phyloP scores from a whole-genome alignment of 2,797 vertebrate genomes.

The Molothrus aeneus region DNA sequence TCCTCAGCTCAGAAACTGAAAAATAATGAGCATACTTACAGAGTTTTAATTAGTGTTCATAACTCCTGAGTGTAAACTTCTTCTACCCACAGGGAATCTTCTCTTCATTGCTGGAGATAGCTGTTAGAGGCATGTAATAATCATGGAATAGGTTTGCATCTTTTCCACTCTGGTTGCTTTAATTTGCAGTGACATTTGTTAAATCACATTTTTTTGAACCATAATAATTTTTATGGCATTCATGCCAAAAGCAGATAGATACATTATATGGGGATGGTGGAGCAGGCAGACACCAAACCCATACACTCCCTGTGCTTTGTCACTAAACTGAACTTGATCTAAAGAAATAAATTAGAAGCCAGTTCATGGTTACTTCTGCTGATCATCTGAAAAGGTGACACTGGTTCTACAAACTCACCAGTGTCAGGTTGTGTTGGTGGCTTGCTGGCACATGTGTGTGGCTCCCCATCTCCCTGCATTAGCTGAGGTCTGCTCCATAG shows the following conservation, averaged over 20 bases:
- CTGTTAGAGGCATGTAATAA: background rate
- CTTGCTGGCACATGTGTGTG: background rate
- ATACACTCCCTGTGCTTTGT: background rate
- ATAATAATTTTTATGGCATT: background rate
- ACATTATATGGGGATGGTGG: background rate
- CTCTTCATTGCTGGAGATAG: background rate
- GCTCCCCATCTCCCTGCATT: background rate
- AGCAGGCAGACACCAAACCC: background rate
- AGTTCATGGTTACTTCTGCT: background rate
- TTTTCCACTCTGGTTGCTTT: background rate
- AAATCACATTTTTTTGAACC: background rate
- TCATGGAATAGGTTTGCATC: background rate
- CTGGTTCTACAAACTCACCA: background rate
- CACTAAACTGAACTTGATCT: background rate
- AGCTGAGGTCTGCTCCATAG: background rate
- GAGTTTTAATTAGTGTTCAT: constrained; percentile 40
- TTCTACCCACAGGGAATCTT: background rate
- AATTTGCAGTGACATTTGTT: constrained; percentile 17
- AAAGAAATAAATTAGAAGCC: background rate
- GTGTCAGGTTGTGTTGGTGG: background rate
- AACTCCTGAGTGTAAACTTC: background rate
- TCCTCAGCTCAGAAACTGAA: background rate
- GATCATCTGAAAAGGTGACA: background rate
- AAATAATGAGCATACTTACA: constrained; percentile 20
- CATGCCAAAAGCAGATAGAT: background rate